Conservation (phyloP, 2,113 vertebrate genomes). For the Synodontis membranacea region DNA sequence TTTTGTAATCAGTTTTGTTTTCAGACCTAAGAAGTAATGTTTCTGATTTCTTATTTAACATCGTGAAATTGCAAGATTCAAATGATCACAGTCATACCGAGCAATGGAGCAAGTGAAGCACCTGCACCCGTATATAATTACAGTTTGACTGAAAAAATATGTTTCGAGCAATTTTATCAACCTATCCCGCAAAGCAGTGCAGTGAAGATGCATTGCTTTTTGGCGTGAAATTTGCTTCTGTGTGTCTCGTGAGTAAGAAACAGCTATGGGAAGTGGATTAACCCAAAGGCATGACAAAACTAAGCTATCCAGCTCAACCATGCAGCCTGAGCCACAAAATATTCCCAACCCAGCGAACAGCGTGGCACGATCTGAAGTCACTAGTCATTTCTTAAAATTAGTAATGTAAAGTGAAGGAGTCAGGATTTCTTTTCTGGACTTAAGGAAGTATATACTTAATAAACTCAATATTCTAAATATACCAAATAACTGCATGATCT, state of each 20-base stretch:
- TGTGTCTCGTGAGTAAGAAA: background rate
- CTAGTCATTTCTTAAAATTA: background rate
- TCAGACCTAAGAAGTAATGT: background rate
- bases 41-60: background rate
- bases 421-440: background rate
- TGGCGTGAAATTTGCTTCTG: background rate
- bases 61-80: background rate
- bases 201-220: background rate
- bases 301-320: slow-evolving; percentile 4
- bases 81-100: background rate
- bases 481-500: background rate
- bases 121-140: background rate
- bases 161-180: background rate
- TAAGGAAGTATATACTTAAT: background rate
- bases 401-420: background rate
- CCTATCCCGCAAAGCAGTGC: background rate
- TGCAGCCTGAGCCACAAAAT: background rate
- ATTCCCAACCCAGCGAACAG: slow-evolving; percentile 2
- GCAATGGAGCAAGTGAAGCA: background rate
- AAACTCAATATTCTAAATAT: no score
- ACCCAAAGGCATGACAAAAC: background rate
- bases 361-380: background rate
- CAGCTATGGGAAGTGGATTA: background rate
- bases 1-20: background rate
- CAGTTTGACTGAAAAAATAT: background rate